Percentiles rank a stretch among this genome's conserved stretches.
phyloP scores from a whole-genome alignment of 2,888 invertebrate genomes.

The Parascotia fuliginaria region DNA sequence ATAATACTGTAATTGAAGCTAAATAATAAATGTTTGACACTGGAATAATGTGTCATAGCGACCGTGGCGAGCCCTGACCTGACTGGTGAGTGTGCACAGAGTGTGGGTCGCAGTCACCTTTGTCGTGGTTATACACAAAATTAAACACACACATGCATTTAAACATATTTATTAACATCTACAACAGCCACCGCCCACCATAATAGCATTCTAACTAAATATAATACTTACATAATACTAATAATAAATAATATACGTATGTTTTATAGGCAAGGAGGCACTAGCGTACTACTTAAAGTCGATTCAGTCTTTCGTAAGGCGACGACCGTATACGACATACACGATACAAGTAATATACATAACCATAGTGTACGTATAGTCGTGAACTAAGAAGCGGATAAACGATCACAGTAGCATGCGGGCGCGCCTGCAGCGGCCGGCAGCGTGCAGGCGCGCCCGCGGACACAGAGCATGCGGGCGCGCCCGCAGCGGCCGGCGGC shows the following conservation, averaged over 20 bases:
- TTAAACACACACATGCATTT: conserved; percentile 53
- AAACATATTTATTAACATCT: conserved; percentile 39
- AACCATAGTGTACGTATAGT: no score
- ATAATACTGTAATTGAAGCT: no score
- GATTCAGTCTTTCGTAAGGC: neutral
- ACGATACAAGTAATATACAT: no score
- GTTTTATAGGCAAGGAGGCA: conserved; percentile 3
- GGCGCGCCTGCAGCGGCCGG: no score
- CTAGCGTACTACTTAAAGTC: conserved; percentile 1
- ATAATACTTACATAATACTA: conserved; percentile 22
- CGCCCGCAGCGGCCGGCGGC: no score
- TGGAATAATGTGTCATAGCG: no score
- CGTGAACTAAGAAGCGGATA: neutral
- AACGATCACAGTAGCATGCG: neutral
- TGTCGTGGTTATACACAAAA: conserved; percentile 27
- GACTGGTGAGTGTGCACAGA: no score
- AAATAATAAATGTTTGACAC: no score
- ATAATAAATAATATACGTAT: conserved; percentile 3
- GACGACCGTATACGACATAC: neutral
- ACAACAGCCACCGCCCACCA: conserved; percentile 29
- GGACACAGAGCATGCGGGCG: no score
- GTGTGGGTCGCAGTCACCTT: neutral
- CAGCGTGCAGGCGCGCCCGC: no score
- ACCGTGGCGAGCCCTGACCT: no score
- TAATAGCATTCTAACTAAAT: conserved; percentile 16